Conservation (phyloP, 2,113 vertebrate genomes). For the Brienomyrus longianalis region DNA sequence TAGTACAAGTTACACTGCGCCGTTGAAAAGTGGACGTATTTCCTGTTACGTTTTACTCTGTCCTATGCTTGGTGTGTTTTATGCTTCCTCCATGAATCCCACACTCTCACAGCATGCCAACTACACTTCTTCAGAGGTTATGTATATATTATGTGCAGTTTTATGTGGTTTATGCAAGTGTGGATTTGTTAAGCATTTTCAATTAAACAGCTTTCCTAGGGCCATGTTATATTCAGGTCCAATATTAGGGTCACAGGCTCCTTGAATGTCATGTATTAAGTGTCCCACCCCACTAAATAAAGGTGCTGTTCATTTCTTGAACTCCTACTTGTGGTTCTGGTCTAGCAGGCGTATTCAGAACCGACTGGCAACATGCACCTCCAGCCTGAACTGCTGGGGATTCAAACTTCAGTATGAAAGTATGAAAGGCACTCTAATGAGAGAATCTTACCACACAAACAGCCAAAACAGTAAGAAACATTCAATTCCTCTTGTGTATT, state of each 20-base stretch:
- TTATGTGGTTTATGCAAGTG: neutral
- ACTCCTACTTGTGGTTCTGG: neutral
- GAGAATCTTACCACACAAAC: neutral
- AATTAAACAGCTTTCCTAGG: neutral
- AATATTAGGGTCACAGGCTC: neutral
- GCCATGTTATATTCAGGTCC: neutral
- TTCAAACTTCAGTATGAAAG: neutral
- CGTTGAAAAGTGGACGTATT: neutral
- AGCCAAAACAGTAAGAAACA: neutral
- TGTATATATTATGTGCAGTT: neutral
- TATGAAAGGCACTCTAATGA: neutral
- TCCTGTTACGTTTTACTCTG: neutral
- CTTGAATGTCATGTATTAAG: neutral
- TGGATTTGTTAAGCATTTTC: neutral
- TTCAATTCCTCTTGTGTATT: neutral
- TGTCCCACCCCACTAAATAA: neutral
- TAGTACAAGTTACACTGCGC: neutral
- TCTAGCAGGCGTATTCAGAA: neutral
- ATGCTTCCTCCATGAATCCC: neutral
- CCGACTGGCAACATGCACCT: neutral
- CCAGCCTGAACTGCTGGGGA: neutral
- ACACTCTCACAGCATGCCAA: neutral
- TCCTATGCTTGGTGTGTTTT: neutral
- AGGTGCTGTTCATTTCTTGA: neutral
- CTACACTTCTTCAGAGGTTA: neutral